Base-by-base conservation (phyloP, 2,113 vertebrate genomes). In the Ascaphus truei region DNA sequence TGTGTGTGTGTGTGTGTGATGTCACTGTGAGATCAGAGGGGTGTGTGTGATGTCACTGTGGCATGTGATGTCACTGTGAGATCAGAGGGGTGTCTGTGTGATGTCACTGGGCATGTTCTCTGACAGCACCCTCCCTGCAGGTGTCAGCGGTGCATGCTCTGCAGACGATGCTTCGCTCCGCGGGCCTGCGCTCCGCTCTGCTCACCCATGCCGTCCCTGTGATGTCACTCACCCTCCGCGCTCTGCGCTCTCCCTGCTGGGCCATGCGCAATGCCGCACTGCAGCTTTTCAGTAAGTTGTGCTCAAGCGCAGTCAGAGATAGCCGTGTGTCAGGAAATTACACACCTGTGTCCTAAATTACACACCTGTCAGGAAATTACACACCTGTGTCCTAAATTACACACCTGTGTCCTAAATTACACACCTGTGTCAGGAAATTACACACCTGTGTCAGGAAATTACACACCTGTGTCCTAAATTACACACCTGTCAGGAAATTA, bases 181-280 rank as follows among this genome's bases (percentile, higher is more conserved):
- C 93, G 0, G 84, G 84, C 64, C 80, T 95, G 58, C 91, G 89
- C 1, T 39, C 72, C 0, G 84, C 84, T 0, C 68, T 95, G 62
- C 85, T 93, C 60, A 84, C 79, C 41, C 87, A 90, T 7, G 75
- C 88, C 1, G 73, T 88, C 0, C 75, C 81, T 0, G 81, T 94
- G 37, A 79, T 88, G 76, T 76, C 84, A 15, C 68, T 95, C 75
- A 88, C 90, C 0, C 83, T 96, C 51, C 82, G 3, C 15, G 82
- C 90, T 5, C 77, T 96, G 30, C 80, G 83, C 29, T 95, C 94
- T 0, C 85, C 91, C 0, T 94, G 90, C 82, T 96, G 95, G 94
- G 92, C 91, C 68, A 93, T 96, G 94, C 93, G 93, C 76, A 96
- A 96, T 0, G 95, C 94, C 0, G 90, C 93, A 37, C 85, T 93